phyloP scores from a whole-genome alignment of 2,113 vertebrate species.

The Pterocles burchelli region DNA sequence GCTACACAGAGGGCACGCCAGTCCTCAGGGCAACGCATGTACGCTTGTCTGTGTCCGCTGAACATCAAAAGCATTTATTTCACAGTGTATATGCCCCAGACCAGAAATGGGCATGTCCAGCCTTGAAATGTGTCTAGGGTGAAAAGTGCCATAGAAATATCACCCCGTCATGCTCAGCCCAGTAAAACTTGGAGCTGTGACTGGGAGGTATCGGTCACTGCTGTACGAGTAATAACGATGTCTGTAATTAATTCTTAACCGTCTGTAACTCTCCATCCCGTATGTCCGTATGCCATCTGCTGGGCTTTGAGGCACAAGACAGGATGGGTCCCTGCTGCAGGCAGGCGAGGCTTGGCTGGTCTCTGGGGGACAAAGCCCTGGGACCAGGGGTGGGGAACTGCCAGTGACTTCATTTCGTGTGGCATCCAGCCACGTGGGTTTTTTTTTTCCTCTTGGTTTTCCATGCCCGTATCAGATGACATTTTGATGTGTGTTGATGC shows the following conservation, averaged over 20 bases:
- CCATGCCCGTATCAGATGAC: not conserved
- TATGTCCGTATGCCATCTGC: slow-evolving; percentile 2
- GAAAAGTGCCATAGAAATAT: not conserved
- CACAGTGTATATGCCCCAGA: not conserved
- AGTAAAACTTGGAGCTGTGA: not conserved
- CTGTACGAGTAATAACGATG: not conserved
- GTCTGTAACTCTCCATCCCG: not conserved
- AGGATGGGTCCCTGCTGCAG: not conserved
- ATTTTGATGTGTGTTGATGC: not conserved
- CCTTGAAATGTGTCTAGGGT: not conserved
- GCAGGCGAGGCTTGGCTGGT: not conserved
- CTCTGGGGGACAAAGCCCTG: not conserved
- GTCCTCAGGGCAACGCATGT: not conserved
- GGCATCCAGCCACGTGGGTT: fast-evolving
- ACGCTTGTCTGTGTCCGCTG: not conserved
- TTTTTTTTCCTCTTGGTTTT: not conserved
- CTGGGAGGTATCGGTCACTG: fast-evolving
- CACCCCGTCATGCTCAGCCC: not conserved
- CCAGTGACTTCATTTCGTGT: not conserved
- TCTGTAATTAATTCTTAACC: not conserved
- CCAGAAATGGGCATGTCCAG: not conserved
- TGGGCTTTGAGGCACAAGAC: not conserved
- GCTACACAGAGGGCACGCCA: fast-evolving
- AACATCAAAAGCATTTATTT: not conserved
- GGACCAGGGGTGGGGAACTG: not conserved